Base-by-base conservation (phyloP, 1,140 invertebrate genomes). In the Pollicipes pollicipes region DNA sequence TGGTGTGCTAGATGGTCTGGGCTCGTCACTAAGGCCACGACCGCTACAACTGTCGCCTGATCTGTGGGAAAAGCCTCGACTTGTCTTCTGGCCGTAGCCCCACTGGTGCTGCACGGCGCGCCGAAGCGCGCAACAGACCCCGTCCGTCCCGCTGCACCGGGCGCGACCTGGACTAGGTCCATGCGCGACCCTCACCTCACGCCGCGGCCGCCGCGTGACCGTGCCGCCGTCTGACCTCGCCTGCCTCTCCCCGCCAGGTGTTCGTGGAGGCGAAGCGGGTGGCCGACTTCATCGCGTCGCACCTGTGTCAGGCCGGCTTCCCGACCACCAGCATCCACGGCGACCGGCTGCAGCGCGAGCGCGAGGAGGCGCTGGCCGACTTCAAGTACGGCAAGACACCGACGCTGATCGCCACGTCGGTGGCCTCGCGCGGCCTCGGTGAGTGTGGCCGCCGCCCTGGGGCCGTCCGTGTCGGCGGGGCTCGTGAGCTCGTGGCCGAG, bases 211-310 rank as follows among this genome's bases (percentile, higher is more conserved):
- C n/a, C n/a, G n/a, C n/a, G n/a, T n/a, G n/a, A n/a, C n/a, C n/a
- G n/a, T n/a, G n/a, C n/a, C n/a, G n/a, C 66, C 66, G 24, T 69
- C 27, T 69, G n/a, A 69, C 66, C 27, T 31, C 8, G 13, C 27
- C n/a, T 21, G n/a, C 24, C 8, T 10, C 28, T 21, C 63, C 10
- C 2, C 31, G n/a, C 26, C 80, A 98, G 13, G 87, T 98, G 0
- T 98, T 97, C 78, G 91, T 96, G 0, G 90, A 93, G 74, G 89
- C 87, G 27, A 95, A 97, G 77, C 85, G 89, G 68, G 90, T 86
- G 58, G 91, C 90, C 0, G 96, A 98, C 79, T 95, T 94, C 75
- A 81, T 97, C 1, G 93, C 90, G 0, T 83, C 86, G 0, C 84
- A 84, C 72, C 77, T 94, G 1, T 88, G 85, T 0, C 86, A 90